Evolutionary conservation across 2,113 vertebrate genomes (phyloP).

Genomic region (Kryptolebias marmoratus): DNA sequence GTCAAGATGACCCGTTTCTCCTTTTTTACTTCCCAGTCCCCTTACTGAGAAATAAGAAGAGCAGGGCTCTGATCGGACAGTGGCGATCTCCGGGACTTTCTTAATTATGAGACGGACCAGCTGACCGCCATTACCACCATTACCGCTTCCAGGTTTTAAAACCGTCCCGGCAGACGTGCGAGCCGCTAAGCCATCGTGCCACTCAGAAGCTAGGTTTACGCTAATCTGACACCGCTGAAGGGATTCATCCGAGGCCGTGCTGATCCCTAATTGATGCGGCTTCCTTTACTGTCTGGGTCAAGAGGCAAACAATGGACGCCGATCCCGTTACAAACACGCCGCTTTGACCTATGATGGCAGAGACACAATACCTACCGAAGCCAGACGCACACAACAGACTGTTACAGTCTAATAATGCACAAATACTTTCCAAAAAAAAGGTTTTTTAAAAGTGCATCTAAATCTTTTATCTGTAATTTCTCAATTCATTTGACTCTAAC

Average conservation of each 20-base stretch:
- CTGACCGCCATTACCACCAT: slow-evolving; percentile 45
- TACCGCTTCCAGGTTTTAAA: slow-evolving; percentile 39
- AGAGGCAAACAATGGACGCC: slow-evolving; percentile 15
- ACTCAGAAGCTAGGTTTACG: slow-evolving; percentile 21
- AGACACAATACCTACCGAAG: background rate
- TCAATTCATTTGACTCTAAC: too few relatives aligned
- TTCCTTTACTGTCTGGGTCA: slow-evolving; percentile 41
- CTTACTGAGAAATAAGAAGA: slow-evolving; percentile 1
- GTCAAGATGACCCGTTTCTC: slow-evolving; percentile 5
- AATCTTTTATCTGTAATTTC: too few relatives aligned
- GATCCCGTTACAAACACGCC: slow-evolving; percentile 10
- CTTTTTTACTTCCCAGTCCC: background rate
- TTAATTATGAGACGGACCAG: slow-evolving; percentile 17
- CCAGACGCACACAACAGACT: too few relatives aligned
- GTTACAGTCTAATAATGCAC: background rate
- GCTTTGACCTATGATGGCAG: background rate
- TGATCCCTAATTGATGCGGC: slow-evolving; percentile 53
- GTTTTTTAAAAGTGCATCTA: background rate
- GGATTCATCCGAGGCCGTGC: slow-evolving; percentile 38
- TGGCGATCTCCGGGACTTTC: slow-evolving; percentile 18
- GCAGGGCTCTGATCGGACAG: slow-evolving; percentile 1
- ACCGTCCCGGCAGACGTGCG: slow-evolving; percentile 15
- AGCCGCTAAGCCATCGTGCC: slow-evolving; percentile 28
- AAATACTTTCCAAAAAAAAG: too few relatives aligned
- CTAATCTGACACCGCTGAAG: slow-evolving; percentile 61